A percentile compares a stretch with the other conserved stretches of the same genome.
Evolutionary conservation across 2,888 invertebrate species (phyloP).

Genomic region (Philereme vetulata): DNA sequence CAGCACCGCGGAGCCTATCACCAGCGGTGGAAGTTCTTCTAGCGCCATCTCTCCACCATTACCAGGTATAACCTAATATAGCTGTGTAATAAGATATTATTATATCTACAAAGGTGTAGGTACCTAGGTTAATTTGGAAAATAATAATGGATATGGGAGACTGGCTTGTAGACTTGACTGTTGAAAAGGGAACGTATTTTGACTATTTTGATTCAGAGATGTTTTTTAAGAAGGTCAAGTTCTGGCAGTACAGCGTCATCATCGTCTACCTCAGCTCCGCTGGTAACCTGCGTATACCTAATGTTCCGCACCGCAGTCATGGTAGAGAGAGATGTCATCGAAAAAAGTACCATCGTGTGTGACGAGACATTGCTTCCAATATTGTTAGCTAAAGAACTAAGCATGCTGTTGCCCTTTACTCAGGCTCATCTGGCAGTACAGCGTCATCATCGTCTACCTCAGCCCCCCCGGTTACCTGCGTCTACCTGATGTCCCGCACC

Average conservation of each 20-base stretch:
- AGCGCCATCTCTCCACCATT: constrained; percentile 80
- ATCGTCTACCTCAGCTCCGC: constrained; percentile 70
- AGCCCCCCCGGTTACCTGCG: constrained; percentile 85
- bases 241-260: constrained; percentile 72
- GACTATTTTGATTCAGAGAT: too few relatives aligned
- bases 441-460: constrained; percentile 69
- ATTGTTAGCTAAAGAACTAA: too few relatives aligned
- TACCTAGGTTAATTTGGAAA: too few relatives aligned
- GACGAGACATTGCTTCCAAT: too few relatives aligned
- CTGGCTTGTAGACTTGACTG: not conserved
- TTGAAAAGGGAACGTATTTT: too few relatives aligned
- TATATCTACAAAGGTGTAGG: too few relatives aligned
- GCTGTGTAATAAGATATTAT: too few relatives aligned
- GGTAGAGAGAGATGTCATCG: constrained; percentile 23
- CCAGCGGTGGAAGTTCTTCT: constrained; percentile 78
- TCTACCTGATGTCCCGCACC: constrained; percentile 92
- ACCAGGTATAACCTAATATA: constrained; percentile 56
- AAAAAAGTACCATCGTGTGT: too few relatives aligned
- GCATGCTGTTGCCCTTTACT: not conserved
- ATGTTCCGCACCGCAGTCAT: constrained; percentile 92
- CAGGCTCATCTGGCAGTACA: constrained; percentile 77
- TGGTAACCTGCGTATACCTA: constrained; percentile 89
- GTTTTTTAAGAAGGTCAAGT: not conserved
- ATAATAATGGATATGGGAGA: not conserved
- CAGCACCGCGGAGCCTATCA: constrained; percentile 77